A percentile compares a stretch with the other conserved stretches of the same genome.
Conservation (phyloP, 2,888 invertebrate species). For the Gryllus longicercus region DNA sequence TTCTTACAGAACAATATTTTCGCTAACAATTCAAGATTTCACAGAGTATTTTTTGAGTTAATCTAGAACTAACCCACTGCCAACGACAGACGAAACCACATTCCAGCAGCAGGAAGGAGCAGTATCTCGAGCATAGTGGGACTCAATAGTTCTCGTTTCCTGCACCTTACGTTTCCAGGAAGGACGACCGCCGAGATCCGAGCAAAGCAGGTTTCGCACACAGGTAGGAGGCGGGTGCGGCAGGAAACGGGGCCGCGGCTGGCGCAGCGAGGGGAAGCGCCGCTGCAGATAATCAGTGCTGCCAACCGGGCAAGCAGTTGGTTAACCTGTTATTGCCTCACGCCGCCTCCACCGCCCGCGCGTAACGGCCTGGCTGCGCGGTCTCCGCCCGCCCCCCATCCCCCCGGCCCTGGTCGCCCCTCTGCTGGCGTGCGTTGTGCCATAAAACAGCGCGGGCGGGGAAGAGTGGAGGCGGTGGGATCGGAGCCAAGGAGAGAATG, state of each 20-base stretch:
- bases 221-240: not conserved
- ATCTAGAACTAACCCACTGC: no score
- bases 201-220: not conserved
- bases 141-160: slow-evolving; percentile 17
- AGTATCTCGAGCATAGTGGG: not conserved
- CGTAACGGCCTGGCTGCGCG: not conserved
- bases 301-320: slow-evolving; percentile 6
- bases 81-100: no score
- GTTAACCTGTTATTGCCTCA: slow-evolving; percentile 8
- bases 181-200: not conserved
- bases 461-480: not conserved
- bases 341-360: not conserved
- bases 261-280: not conserved
- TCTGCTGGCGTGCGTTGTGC: not conserved
- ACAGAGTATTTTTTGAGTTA: no score
- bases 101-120: not conserved
- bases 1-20: no score
- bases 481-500: not conserved
- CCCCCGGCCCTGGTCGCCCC: not conserved
- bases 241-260: not conserved
- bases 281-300: slow-evolving; percentile 6
- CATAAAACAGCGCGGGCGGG: slow-evolving; percentile 6
- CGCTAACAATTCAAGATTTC: no score
- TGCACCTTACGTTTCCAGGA: not conserved
- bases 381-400: not conserved